Percentiles rank a stretch among this genome's conserved stretches.
phyloP scores from a whole-genome alignment of 1,140 invertebrate genomes.

The Dysdera silvatica region DNA sequence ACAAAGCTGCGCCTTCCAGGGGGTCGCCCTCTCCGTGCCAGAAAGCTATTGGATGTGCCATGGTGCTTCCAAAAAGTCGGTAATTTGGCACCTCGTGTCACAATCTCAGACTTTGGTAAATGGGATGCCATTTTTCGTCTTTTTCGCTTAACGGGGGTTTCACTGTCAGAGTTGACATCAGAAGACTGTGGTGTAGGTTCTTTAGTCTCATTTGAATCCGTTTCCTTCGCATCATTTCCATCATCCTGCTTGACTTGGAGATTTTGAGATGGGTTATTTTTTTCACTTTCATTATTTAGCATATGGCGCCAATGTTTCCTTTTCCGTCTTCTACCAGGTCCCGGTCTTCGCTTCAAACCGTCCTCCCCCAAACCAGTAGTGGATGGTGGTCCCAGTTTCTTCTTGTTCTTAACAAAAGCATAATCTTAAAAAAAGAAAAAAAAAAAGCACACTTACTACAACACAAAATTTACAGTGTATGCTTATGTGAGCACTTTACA shows the following conservation, averaged over 20 bases:
- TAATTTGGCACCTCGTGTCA: conserved; percentile 54
- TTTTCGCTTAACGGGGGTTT: too few relatives aligned
- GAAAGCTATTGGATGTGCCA: conserved; percentile 7
- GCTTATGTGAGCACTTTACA: too few relatives aligned
- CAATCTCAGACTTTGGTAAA: conserved; percentile 48
- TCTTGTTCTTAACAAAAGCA: conserved; percentile 24
- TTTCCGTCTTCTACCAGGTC: conserved; percentile 23
- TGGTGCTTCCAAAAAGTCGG: conserved; percentile 50
- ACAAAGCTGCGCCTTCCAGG: conserved; percentile 14
- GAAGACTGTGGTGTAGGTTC: too few relatives aligned
- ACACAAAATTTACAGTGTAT: too few relatives aligned
- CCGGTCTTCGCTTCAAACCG: too few relatives aligned
- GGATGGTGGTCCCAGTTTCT: conserved; percentile 12
- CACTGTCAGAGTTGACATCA: background rate
- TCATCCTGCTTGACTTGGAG: too few relatives aligned
- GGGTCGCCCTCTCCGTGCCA: conserved; percentile 15
- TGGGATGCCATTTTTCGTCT: conserved; percentile 34
- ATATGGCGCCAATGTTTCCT: conserved; percentile 18
- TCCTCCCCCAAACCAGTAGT: too few relatives aligned
- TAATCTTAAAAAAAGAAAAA: conserved; percentile 12
- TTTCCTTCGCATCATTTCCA: too few relatives aligned
- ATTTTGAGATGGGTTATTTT: too few relatives aligned
- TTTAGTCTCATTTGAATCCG: conserved; percentile 10
- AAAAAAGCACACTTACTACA: too few relatives aligned
- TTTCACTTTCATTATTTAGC: too few relatives aligned